Percentiles rank a stretch among this genome's conserved stretches.
These are phyloP conservation scores for Gymnorhina tibicen DNA, from an alignment of 2,113 vertebrate genomes.

Conservation along the genomic window DNA sequence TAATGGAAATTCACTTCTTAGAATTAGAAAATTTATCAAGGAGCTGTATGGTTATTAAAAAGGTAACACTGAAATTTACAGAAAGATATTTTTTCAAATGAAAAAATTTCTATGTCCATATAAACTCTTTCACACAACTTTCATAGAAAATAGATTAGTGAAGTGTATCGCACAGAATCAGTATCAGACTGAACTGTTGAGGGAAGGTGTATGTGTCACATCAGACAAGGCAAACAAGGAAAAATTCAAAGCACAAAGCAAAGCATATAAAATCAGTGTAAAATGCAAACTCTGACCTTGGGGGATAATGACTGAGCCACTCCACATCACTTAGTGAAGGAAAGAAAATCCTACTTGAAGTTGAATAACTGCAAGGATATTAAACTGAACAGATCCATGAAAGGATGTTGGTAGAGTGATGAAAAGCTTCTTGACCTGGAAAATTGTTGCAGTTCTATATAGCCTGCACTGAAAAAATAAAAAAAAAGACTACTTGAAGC, in stretches of 20 bases:
- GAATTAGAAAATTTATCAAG: neutral
- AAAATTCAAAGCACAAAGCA: neutral
- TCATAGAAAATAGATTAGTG: neutral
- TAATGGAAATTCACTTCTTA: neutral
- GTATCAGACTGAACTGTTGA: neutral
- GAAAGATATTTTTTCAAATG: neutral
- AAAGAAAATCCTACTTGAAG: constrained; percentile 14
- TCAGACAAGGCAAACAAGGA: neutral
- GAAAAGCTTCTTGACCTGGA: constrained; percentile 19
- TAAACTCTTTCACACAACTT: neutral
- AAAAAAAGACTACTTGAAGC: neutral
- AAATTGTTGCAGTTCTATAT: neutral
- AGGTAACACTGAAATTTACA: neutral
- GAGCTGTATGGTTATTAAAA: neutral
- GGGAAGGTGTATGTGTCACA: neutral
- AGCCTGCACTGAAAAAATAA: neutral
- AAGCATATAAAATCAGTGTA: neutral
- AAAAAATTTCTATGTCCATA: neutral
- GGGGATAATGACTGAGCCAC: neutral
- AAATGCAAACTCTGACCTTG: neutral
- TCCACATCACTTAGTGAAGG: neutral
- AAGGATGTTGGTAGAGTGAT: neutral
- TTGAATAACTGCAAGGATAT: neutral
- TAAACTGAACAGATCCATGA: neutral
- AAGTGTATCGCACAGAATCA: neutral